Base-by-base conservation (phyloP, 2,888 invertebrate species). In the Podotricha telesiphe region DNA sequence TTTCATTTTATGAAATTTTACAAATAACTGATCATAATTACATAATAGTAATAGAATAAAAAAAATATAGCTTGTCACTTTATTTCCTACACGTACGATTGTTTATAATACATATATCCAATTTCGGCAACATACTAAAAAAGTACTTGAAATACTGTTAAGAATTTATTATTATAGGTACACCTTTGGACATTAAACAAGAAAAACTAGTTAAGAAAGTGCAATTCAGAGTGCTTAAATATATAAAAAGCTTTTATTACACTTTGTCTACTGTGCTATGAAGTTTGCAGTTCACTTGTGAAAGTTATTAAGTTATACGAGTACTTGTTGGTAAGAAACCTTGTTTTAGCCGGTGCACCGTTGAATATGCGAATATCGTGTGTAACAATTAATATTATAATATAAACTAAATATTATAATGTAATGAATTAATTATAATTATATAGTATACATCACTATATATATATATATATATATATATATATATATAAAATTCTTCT, bases 351-450 rank as follows among this genome's bases (percentile, higher is more conserved):
- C 17, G 42, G 64, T 62, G 19, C 65, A 40, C 42, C 81, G 85
- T 81, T 83, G 83, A 83, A 83, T 81, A 78, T 47, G 19, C 19
- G 78, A 77, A 80, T 83, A 83, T 81, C 34, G 10, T 37, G 10
- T 55, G 17, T 82, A 83, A 86, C 83, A 82, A 79, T 76, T 75
- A 73, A 75, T 69, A 76, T 77, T 37, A 37, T 10, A 37, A 37
- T 37, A 37, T 37, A 37, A n/a, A n/a, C n/a, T n/a, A n/a, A n/a
- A n/a, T n/a, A n/a, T n/a, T n/a, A n/a, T n/a, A n/a, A n/a, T n/a
- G n/a, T n/a, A n/a, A n/a, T n/a, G n/a, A n/a, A n/a, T n/a, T n/a
- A n/a, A n/a, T n/a, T n/a, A n/a, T n/a, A n/a, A n/a, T n/a, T n/a
- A n/a, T n/a, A n/a, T n/a, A n/a, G n/a, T n/a, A n/a, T n/a, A n/a